Percentiles rank a stretch among this genome's conserved stretches.
These are phyloP conservation scores for Meiosimyza platycephala DNA, from an alignment of 2,888 invertebrate species.

Conservation along the genomic window DNA sequence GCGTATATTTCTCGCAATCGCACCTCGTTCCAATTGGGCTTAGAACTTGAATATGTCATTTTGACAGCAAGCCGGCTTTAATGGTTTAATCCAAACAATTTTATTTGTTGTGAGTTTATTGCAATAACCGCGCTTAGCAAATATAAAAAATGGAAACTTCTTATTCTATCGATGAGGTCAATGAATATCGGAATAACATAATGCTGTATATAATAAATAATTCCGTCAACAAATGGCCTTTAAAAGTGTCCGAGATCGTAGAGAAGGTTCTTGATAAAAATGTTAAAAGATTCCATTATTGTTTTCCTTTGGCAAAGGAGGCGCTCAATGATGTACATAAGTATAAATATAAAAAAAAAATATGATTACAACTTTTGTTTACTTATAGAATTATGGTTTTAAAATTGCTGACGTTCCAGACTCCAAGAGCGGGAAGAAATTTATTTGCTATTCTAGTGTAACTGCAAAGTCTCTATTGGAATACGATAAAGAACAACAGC, in stretches of 20 bases:
- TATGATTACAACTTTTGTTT: neutral
- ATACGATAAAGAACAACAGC: slow-evolving; percentile 47
- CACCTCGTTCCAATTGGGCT: too few relatives aligned
- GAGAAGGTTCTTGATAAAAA: slow-evolving; percentile 45
- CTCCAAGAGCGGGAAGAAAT: slow-evolving; percentile 46
- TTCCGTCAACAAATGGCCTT: slow-evolving; percentile 49
- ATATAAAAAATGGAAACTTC: slow-evolving; percentile 40
- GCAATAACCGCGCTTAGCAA: too few relatives aligned
- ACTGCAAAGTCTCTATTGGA: slow-evolving; percentile 42
- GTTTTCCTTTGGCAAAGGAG: slow-evolving; percentile 43
- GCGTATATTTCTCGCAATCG: too few relatives aligned
- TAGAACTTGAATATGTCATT: too few relatives aligned
- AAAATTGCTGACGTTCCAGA: slow-evolving; percentile 48
- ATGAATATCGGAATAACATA: slow-evolving; percentile 46
- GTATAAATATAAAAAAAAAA: neutral
- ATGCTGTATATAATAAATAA: slow-evolving; percentile 52
- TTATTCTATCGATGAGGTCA: slow-evolving; percentile 37
- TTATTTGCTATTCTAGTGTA: slow-evolving; percentile 49
- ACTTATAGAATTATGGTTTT: slow-evolving; percentile 52
- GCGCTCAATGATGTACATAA: slow-evolving; percentile 46
- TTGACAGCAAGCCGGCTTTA: too few relatives aligned
- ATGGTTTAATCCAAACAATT: too few relatives aligned
- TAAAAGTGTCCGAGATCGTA: slow-evolving; percentile 51
- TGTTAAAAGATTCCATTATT: slow-evolving; percentile 38
- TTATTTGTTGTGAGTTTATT: neutral